Conservation (phyloP, 2,113 vertebrate genomes). For the Varanus komodoensis region DNA sequence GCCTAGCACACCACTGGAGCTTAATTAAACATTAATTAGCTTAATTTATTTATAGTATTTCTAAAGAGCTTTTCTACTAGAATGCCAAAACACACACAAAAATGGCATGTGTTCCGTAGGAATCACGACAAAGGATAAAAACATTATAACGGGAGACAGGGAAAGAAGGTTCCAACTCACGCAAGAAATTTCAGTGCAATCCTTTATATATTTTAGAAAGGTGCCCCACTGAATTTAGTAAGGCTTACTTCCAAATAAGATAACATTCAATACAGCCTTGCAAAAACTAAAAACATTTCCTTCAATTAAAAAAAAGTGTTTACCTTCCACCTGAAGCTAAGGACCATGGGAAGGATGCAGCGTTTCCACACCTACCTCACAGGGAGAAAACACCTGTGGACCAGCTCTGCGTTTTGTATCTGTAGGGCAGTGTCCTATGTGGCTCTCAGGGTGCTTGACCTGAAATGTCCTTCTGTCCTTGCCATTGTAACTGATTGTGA, state of each 20-base stretch:
- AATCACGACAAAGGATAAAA: background rate
- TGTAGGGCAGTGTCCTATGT: background rate
- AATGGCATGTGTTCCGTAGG: background rate
- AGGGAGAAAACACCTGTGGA: background rate
- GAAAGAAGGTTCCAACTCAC: background rate
- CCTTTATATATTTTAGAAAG: background rate
- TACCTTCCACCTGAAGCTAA: background rate
- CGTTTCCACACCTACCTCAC: background rate
- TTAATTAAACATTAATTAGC: constrained; percentile 9
- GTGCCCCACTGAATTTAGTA: background rate
- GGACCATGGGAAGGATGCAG: background rate
- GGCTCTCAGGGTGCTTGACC: background rate
- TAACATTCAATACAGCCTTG: background rate
- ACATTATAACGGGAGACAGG: too few relatives aligned
- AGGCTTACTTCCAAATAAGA: background rate
- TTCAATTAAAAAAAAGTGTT: background rate
- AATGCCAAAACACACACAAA: background rate
- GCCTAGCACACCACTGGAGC: background rate
- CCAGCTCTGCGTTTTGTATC: too few relatives aligned
- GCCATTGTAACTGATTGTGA: too few relatives aligned
- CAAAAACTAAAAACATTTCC: background rate
- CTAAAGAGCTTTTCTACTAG: background rate
- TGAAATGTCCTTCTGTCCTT: too few relatives aligned
- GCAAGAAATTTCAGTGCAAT: background rate
- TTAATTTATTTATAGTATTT: constrained; percentile 12